Base-by-base conservation (phyloP, 2,113 vertebrate genomes). In the Ammodytes marinus region DNA sequence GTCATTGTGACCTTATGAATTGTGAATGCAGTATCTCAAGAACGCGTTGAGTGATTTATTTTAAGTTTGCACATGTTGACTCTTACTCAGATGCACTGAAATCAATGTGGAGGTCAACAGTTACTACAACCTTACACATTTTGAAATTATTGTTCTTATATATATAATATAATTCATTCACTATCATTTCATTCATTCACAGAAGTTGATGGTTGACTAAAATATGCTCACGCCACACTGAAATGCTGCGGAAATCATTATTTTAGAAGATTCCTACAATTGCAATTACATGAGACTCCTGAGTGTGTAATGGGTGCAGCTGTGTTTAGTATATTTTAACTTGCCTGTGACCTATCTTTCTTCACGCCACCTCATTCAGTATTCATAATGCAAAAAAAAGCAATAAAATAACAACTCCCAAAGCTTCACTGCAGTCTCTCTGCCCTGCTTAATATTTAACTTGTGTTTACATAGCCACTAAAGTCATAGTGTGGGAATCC, bases 381-480 rank as follows among this genome's bases (percentile, higher is more conserved):
- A 80, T 84, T 86, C 42, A 81, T 64, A 4, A 12, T 6, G 17
- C 27, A 66, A 27, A 79, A 66, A 69, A 19, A 63, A 72, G 27
- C 27, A 43, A 70, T 45, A 57, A 53, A 40, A n/a, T 60, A 83
- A 84, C 15, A 55, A 70, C 49, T 79, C 69, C 61, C 60, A 52
- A 19, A 35, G 75, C 54, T 58, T 69, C 19, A 17, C 19, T 11
- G 54, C 50, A 10, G 54, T 73, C 55, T 61, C 66, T 86, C 87
- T 61, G 68, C 43, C 60, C 69, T 74, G 65, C 85, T 91, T 83
- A 92, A 91, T 91, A 91, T 92, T 88, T 91, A 69, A 91, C 85
- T 57, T 69, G 50, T 90, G 81, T 92, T 92, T 90, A 88, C n/a
- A 17, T 79, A 85, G 58, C 81, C 74, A 67, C 43, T 79, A 86